Conservation (phyloP, 1,140 invertebrate species). For the Drosophila funebris region DNA sequence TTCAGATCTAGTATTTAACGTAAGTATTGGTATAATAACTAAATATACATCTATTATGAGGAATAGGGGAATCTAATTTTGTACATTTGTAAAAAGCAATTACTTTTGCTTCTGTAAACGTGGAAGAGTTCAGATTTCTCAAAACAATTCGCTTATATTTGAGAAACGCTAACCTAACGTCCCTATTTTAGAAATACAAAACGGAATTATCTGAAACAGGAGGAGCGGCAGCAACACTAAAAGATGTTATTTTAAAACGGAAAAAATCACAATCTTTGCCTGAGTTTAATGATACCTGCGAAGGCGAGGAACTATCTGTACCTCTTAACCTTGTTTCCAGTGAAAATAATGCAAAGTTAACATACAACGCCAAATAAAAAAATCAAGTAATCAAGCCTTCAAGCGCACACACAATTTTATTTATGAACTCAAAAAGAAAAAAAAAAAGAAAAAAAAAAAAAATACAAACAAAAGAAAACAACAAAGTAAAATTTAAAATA, state of each 20-base stretch:
- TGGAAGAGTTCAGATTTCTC: too few species aligned
- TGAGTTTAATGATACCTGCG: slow-evolving; percentile 62
- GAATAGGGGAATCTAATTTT: too few species aligned
- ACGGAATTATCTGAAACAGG: slow-evolving; percentile 54
- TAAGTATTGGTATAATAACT: too few species aligned
- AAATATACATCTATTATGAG: too few species aligned
- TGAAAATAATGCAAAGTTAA: slow-evolving; percentile 80
- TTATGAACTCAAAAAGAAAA: slow-evolving; percentile 55
- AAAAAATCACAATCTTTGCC: slow-evolving; percentile 61
- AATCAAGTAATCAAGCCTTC: slow-evolving; percentile 48
- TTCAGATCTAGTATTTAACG: slow-evolving; percentile 49
- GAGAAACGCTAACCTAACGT: too few species aligned
- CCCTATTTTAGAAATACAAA: slow-evolving; percentile 71
- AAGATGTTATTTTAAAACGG: slow-evolving; percentile 64
- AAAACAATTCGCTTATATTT: too few species aligned
- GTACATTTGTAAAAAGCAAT: not conserved
- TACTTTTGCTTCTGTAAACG: too few species aligned
- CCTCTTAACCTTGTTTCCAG: slow-evolving; percentile 81
- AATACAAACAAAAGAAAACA: slow-evolving; percentile 2
- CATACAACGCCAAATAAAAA: slow-evolving; percentile 81
- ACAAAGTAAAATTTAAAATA: slow-evolving; percentile 16
- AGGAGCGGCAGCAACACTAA: slow-evolving; percentile 54
- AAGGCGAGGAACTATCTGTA: slow-evolving; percentile 67
- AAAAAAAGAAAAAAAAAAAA: slow-evolving; percentile 23
- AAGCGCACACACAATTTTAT: slow-evolving; percentile 67